phyloP scores from a whole-genome alignment of 2,113 vertebrate genomes.

The Gorsachius goisagi region DNA sequence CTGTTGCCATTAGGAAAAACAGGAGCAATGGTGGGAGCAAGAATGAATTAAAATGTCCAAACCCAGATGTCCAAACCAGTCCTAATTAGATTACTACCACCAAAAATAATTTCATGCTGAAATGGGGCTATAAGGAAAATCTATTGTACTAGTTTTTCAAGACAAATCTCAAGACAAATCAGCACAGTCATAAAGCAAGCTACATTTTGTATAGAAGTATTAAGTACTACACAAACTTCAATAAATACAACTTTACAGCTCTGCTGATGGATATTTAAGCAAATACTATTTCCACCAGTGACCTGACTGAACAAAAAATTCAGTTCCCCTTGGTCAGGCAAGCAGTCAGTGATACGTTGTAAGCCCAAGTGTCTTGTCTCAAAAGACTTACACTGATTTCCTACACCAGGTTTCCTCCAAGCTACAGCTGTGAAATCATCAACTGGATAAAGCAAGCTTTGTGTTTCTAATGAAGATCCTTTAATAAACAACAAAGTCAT shows the following conservation, averaged over 20 bases:
- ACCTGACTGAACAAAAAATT: background rate
- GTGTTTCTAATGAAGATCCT: background rate
- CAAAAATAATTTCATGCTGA: background rate
- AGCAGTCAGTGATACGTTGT: fast-evolving
- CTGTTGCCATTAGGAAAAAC: background rate
- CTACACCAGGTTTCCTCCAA: background rate
- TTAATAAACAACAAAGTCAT: background rate
- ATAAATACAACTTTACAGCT: background rate
- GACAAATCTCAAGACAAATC: background rate
- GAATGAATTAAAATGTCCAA: background rate
- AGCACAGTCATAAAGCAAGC: background rate
- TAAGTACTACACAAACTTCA: background rate
- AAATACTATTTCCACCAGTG: background rate
- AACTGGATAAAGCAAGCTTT: background rate
- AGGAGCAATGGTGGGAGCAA: background rate
- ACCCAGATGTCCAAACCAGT: background rate
- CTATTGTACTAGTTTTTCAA: background rate
- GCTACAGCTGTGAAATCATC: background rate
- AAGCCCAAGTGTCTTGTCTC: background rate
- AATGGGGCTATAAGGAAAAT: background rate
- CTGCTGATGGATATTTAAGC: background rate
- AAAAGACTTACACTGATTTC: fast-evolving
- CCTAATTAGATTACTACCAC: background rate
- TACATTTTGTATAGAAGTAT: background rate
- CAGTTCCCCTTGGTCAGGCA: background rate